These are phyloP conservation scores for Achroia grisella DNA, from an alignment of 1,140 invertebrate genomes.

Conservation along the genomic window DNA sequence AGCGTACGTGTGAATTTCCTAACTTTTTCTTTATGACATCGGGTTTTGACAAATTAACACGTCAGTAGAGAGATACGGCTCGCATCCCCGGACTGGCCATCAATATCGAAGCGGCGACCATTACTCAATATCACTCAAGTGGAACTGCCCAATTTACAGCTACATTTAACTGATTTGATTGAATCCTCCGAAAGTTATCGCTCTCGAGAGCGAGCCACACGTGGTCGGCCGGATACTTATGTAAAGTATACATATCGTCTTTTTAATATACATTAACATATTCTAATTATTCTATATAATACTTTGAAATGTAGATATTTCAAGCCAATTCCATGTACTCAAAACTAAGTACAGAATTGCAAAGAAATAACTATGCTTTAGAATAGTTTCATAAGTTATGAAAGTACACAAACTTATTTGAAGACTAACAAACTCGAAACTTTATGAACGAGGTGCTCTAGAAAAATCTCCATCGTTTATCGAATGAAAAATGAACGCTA, in stretches of 20 bases:
- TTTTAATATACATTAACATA: background rate
- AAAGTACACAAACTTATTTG: too few relatives aligned
- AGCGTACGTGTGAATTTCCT: slow-evolving; percentile 20
- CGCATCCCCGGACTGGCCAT: slow-evolving; percentile 35
- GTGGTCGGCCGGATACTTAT: background rate
- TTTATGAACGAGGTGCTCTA: slow-evolving; percentile 1
- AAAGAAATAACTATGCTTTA: too few relatives aligned
- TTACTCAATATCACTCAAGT: slow-evolving; percentile 67
- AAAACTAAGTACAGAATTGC: too few relatives aligned
- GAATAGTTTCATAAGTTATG: too few relatives aligned
- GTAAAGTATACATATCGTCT: background rate
- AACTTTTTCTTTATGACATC: slow-evolving; percentile 44
- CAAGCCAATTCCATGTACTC: too few relatives aligned
- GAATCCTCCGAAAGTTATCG: slow-evolving; percentile 54
- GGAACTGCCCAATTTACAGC: slow-evolving; percentile 67
- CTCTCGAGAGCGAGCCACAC: slow-evolving; percentile 2
- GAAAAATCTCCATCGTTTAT: slow-evolving; percentile 1
- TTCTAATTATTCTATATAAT: too few relatives aligned
- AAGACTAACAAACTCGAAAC: background rate
- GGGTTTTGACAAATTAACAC: slow-evolving; percentile 56
- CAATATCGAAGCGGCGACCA: slow-evolving; percentile 52
- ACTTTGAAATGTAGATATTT: too few relatives aligned
- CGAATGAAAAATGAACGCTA: background rate
- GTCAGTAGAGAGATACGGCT: slow-evolving; percentile 42
- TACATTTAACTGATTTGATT: slow-evolving; percentile 70